Conservation (phyloP, 2,888 invertebrate genomes). For the Empis livida region DNA sequence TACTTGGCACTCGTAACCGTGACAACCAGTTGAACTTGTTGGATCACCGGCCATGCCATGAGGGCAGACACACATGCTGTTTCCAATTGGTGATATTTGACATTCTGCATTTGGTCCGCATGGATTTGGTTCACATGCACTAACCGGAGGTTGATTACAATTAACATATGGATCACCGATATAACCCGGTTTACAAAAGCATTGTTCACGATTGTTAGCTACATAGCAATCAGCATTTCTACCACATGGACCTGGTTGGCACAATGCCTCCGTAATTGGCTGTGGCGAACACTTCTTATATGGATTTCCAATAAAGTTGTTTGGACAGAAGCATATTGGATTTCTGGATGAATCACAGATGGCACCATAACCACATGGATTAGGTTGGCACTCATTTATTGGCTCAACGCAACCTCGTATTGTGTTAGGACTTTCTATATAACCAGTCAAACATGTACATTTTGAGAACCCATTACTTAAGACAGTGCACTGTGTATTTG, state of each 20-base stretch:
- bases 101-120: conserved; percentile 71
- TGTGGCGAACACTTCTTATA: conserved; percentile 58
- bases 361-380: conserved; percentile 66
- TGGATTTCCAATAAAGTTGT: conserved; percentile 68
- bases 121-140: conserved; percentile 64
- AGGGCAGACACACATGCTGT: conserved; percentile 59
- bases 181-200: conserved; percentile 64
- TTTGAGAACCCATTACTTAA: conserved; percentile 69
- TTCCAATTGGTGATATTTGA: conserved; percentile 50
- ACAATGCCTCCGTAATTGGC: conserved; percentile 47
- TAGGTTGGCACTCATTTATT: conserved; percentile 69
- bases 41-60: conserved; percentile 68
- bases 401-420: conserved; percentile 72
- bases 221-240: conserved; percentile 74
- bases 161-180: conserved; percentile 67
- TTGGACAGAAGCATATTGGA: conserved; percentile 79
- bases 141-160: conserved; percentile 54
- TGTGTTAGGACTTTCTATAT: conserved; percentile 76
- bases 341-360: conserved; percentile 64
- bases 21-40: conserved; percentile 55
- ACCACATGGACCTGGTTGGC: conserved; percentile 74
- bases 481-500: conserved; percentile 72
- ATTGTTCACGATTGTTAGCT: conserved; percentile 66
- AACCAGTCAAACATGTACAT: conserved; percentile 74
- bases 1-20: conserved; percentile 65